Evolutionary conservation across 2,888 invertebrate species (phyloP).

Genomic region (Eilema caniola): DNA sequence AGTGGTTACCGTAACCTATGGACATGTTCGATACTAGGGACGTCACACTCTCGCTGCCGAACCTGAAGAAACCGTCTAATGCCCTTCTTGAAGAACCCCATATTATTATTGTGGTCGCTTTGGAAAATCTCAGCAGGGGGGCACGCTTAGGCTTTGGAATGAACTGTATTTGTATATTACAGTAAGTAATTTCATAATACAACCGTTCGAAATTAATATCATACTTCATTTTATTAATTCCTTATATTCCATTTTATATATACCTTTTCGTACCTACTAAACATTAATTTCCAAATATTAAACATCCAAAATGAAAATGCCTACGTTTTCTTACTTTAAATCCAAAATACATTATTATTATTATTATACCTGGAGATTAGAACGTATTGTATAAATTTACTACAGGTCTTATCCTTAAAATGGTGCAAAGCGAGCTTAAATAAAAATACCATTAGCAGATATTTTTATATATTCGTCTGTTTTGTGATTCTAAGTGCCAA

Average conservation of each 20-base stretch:
- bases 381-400: not conserved
- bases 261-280: not conserved
- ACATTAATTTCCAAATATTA: not conserved
- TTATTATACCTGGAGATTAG: not conserved
- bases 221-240: not conserved
- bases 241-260: no score
- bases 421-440: conserved; percentile 13
- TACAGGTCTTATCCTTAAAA: not conserved
- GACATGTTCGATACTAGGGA: no score
- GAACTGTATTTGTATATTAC: no score
- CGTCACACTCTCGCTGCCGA: no score
- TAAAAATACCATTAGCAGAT: conserved; percentile 11
- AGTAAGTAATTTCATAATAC: not conserved
- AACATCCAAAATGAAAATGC: not conserved
- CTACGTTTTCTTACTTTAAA: not conserved
- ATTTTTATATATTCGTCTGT: conserved; percentile 27
- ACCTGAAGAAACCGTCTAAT: no score
- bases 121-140: no score
- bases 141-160: no score
- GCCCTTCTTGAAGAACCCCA: no score
- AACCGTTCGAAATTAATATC: not conserved
- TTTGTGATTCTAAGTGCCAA: conserved; percentile 24
- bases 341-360: not conserved
- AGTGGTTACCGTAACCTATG: no score
- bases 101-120: no score